A percentile compares a stretch with the other conserved stretches of the same genome.
Evolutionary conservation across 2,113 vertebrate species (phyloP).

Genomic region (Peromyscus californicus): DNA sequence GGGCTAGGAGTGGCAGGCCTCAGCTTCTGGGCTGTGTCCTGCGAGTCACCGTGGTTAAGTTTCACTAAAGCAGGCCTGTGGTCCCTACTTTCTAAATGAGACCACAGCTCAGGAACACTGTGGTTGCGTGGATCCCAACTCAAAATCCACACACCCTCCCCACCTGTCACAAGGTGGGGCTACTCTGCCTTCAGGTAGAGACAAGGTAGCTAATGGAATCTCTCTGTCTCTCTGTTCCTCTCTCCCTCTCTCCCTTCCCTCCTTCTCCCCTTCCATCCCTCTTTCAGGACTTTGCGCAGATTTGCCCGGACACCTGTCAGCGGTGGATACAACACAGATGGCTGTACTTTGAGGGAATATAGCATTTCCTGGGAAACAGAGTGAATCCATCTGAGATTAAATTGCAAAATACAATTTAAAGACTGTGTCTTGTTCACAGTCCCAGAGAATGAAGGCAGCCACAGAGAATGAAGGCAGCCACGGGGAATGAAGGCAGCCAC

Average conservation of each 20-base stretch:
- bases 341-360: background rate
- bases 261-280: background rate
- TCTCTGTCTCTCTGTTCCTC: background rate
- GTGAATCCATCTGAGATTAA: background rate
- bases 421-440: background rate
- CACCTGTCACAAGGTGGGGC: background rate
- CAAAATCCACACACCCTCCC: background rate
- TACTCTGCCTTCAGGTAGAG: background rate
- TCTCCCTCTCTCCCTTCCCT: too few species aligned
- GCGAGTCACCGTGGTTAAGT: background rate
- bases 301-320: background rate
- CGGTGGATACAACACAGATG: background rate
- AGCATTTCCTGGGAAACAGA: background rate
- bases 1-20: background rate
- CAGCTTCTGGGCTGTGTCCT: background rate
- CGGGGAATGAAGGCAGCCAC: too few species aligned
- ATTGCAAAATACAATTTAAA: background rate
- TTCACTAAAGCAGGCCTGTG: background rate
- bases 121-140: background rate
- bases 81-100: background rate
- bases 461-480: too few species aligned
- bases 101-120: background rate
- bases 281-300: background rate
- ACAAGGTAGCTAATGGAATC: background rate
- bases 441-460: background rate